Evolutionary conservation across 2,888 invertebrate genomes (phyloP).

Genomic region (Timandra comae): DNA sequence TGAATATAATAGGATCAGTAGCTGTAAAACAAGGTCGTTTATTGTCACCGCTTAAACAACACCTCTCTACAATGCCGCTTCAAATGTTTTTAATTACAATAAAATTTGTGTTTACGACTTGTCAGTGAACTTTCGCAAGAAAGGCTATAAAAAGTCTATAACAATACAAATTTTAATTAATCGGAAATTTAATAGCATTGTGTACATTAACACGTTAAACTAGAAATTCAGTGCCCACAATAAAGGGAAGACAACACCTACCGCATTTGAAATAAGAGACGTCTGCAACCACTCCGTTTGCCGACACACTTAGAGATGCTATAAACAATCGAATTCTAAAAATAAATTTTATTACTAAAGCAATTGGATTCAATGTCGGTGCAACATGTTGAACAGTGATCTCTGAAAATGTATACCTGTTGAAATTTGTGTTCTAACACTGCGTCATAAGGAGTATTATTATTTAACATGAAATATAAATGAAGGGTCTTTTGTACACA

Average conservation of each 20-base stretch:
- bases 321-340: constrained; percentile 60
- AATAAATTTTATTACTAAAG: constrained; percentile 64
- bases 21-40: constrained; percentile 37
- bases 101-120: background rate
- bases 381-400: constrained; percentile 42
- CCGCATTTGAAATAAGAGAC: constrained; percentile 57
- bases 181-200: too few relatives aligned
- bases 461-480: constrained; percentile 27
- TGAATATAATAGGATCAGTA: constrained; percentile 46
- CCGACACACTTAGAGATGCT: constrained; percentile 53
- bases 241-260: constrained; percentile 47
- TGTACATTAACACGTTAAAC: too few relatives aligned
- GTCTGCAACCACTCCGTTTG: constrained; percentile 53
- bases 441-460: constrained; percentile 37
- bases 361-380: constrained; percentile 66
- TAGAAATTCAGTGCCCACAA: too few relatives aligned
- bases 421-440: constrained; percentile 40
- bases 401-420: constrained; percentile 35
- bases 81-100: constrained; percentile 33
- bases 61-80: constrained; percentile 20
- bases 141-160: too few relatives aligned
- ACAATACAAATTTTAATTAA: too few relatives aligned
- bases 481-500: constrained; percentile 31
- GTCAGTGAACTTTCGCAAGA: background rate
- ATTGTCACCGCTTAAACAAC: constrained; percentile 36